Evolutionary conservation across 2,888 invertebrate species (phyloP).

Genomic region (Leucozona laternaria): DNA sequence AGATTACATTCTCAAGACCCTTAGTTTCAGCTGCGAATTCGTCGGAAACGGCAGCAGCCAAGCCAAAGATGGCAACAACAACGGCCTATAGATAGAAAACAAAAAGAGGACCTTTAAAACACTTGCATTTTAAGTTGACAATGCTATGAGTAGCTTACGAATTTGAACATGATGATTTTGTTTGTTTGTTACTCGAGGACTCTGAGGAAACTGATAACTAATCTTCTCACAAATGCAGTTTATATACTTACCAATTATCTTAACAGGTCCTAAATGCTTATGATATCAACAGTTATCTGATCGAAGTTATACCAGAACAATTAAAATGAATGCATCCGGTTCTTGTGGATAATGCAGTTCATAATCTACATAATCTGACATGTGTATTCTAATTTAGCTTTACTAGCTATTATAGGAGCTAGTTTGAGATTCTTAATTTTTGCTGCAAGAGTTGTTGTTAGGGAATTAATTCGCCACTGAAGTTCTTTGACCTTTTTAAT

Average conservation of each 20-base stretch:
- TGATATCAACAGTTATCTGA: not conserved
- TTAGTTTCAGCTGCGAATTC: conserved; percentile 80
- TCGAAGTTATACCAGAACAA: not conserved
- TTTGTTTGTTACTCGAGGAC: conserved; percentile 13
- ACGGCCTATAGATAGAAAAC: not conserved
- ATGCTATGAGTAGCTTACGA: not conserved
- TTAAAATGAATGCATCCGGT: conserved; percentile 2
- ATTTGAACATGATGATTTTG: conserved; percentile 29
- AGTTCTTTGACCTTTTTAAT: not conserved
- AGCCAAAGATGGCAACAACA: conserved; percentile 77
- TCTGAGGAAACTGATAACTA: conserved; percentile 34
- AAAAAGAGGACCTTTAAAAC: not conserved
- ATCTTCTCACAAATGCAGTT: not conserved
- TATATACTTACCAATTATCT: not conserved
- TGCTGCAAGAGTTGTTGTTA: not conserved
- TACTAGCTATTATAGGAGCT: not conserved
- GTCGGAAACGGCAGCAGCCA: conserved; percentile 79
- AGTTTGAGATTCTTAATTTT: not conserved
- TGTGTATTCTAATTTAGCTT: too few relatives aligned
- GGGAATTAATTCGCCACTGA: not conserved
- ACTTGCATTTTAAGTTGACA: not conserved
- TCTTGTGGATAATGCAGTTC: not conserved
- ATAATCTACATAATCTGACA: not conserved
- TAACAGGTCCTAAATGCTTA: not conserved
- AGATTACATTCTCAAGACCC: conserved; percentile 77